Evolutionary conservation across 2,797 vertebrate species (phyloP), one percentile per base, ranked within the genome.

Genomic region (Chloroceryle inda): DNA sequence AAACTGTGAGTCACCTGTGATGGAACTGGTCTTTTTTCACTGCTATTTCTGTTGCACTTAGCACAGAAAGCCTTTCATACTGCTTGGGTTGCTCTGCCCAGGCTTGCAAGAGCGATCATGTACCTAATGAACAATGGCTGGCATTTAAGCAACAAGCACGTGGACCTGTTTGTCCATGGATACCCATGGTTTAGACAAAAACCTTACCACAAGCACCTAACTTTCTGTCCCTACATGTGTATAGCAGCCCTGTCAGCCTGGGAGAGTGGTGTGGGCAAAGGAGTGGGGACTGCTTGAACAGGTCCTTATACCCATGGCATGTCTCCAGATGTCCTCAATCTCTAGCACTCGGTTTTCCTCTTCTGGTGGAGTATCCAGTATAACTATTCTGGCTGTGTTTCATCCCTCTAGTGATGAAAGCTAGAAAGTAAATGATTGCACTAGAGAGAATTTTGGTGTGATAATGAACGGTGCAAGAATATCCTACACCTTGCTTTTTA

Each of bases 201-300:
- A 26, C 14, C 20, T 82, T 42, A 20, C 3, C 0, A 5, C 1
- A 8, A 62, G 24, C 38, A 71, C 27, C n/a, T 24, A 26, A 26
- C 29, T 50, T 40, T 22, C 45, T 64, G 12, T 47, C 83, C 21
- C 33, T 59, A 13, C 4, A 1, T 3, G 2, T 5, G 16, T 45
- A 8, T 2, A 55, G 47, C 14, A 74, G 33, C 27, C 44, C n/a
- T 33, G 10, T 59, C 56, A 37, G 0, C 8, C 26, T 2, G 0
- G 23, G 26, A 50, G 42, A 22, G 10, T 26, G n/a, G 14, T 24
- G 61, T 35, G 77, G 68, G 37, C 53, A 64, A 23, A 63, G 66
- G 31, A 68, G 14, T 11, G 4, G 35, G 59, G 27, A n/a, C 21
- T 59, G 64, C 56, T 66, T 29, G 35, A 84, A 31, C 14, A n/a